phyloP scores from a whole-genome alignment of 1,140 invertebrate species.

The Zaprionus gabonicus region DNA sequence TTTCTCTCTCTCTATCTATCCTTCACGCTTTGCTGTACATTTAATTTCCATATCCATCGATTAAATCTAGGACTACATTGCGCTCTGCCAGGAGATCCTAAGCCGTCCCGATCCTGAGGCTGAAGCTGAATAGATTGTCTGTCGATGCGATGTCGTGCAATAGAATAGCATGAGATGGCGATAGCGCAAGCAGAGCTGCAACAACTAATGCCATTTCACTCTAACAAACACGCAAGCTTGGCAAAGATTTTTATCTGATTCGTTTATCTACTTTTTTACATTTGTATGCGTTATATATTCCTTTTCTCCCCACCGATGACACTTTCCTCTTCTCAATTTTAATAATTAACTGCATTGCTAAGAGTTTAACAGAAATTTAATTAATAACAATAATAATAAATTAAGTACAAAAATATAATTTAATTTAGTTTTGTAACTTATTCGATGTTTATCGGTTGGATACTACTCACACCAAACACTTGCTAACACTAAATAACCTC shows the following conservation, averaged over 20 bases:
- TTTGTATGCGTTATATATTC: constrained; percentile 23
- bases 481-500: background rate
- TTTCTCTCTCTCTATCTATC: constrained; percentile 3
- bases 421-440: constrained; percentile 1
- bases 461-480: constrained; percentile 26
- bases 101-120: constrained; percentile 82
- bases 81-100: constrained; percentile 82
- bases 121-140: constrained; percentile 62
- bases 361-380: background rate
- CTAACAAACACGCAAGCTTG: constrained; percentile 17
- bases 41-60: constrained; percentile 19
- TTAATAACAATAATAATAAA: constrained; percentile 3
- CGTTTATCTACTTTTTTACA: background rate
- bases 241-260: constrained; percentile 6
- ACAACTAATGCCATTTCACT: constrained; percentile 41
- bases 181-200: background rate
- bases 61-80: constrained; percentile 78
- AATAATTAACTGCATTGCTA: background rate
- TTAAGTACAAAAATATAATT: background rate
- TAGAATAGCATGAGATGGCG: constrained; percentile 18
- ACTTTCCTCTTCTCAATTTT: background rate
- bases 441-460: constrained; percentile 43
- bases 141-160: constrained; percentile 13
- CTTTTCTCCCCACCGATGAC: background rate
- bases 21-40: constrained; percentile 39